Conservation (phyloP, 2,113 vertebrate species). For the Polyodon spathula region DNA sequence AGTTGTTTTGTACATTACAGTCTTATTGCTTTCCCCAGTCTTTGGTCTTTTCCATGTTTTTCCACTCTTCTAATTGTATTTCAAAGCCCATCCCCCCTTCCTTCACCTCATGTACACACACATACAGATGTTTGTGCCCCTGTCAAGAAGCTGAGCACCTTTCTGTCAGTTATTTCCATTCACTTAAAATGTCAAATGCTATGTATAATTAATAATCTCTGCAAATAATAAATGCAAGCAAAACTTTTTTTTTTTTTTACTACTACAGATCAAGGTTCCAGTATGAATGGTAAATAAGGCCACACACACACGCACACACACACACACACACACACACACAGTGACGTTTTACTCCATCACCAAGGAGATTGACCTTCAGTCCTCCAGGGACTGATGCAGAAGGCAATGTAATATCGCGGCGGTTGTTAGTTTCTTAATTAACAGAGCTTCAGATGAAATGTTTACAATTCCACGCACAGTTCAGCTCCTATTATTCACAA, state of each 20-base stretch:
- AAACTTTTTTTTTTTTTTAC: neutral
- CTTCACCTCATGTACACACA: no score
- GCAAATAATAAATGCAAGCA: no score
- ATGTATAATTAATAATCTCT: no score
- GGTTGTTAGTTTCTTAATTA: conserved; percentile 10
- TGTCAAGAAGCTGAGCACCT: no score
- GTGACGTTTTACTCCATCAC: conserved; percentile 46
- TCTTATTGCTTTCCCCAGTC: no score
- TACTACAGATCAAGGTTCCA: neutral
- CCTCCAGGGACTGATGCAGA: conserved; percentile 8
- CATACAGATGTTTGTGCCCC: no score
- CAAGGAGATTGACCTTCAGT: conserved; percentile 43
- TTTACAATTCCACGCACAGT: neutral
- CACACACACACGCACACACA: neutral
- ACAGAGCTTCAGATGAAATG: neutral
- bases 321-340: neutral
- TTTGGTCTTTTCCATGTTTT: no score
- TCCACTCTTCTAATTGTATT: no score
- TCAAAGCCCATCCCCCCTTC: no score
- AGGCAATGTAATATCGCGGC: neutral
- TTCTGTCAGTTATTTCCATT: no score
- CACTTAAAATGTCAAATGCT: no score
- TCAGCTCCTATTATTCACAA: neutral
- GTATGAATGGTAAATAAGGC: conserved; percentile 14
- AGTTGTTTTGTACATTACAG: no score